Evolutionary conservation across 2,888 invertebrate genomes (phyloP).

Genomic region (Magallana nippona): DNA sequence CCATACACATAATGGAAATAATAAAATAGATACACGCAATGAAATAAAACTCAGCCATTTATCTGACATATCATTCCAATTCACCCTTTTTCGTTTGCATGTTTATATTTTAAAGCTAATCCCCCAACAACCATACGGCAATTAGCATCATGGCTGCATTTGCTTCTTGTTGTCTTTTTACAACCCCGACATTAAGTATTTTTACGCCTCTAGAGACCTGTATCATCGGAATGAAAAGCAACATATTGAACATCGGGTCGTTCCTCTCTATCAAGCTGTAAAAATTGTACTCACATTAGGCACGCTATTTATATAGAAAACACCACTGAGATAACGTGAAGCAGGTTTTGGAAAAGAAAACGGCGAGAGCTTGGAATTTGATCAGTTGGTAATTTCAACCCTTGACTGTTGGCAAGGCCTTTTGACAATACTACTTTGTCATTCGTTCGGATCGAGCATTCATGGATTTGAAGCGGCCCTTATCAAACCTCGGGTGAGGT

Average conservation of each 20-base stretch:
- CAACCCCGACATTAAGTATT: background rate
- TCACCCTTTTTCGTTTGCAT: background rate
- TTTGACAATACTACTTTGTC: constrained; percentile 5
- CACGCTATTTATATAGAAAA: background rate
- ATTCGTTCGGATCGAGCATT: background rate
- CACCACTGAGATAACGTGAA: background rate
- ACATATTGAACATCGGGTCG: background rate
- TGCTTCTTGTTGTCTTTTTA: background rate
- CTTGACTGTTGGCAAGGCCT: background rate
- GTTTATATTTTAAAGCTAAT: background rate
- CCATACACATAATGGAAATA: no score
- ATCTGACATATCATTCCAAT: background rate
- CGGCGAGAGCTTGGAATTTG: constrained; percentile 5
- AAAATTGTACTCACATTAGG: background rate
- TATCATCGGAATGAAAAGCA: background rate
- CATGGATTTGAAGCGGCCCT: background rate
- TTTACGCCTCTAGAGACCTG: constrained; percentile 6
- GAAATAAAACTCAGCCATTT: no score
- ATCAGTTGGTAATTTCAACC: constrained; percentile 19
- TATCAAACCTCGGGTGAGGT: constrained; percentile 16
- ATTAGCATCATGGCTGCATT: constrained; percentile 5
- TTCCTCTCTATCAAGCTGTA: background rate
- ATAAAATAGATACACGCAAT: no score
- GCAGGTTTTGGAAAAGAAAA: background rate
- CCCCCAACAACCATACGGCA: background rate